Conservation (phyloP, 2,797 vertebrate genomes). For the Sebastes diploproa region DNA sequence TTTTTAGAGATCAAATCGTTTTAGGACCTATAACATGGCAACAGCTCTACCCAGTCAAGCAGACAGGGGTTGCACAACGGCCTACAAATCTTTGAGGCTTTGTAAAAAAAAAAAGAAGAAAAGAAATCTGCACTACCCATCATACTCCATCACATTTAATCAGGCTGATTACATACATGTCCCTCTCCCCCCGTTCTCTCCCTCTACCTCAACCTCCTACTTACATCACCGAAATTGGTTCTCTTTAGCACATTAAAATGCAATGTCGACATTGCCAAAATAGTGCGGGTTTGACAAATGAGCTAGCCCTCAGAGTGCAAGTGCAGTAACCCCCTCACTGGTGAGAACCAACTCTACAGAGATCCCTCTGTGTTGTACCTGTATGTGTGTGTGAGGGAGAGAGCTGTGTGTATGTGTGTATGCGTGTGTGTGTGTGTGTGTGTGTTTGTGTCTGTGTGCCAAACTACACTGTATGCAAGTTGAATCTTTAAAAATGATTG, state of each 20-base stretch:
- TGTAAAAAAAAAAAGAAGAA: conserved; percentile 27
- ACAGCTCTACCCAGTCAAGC: conserved; percentile 66
- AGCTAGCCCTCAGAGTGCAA: conserved; percentile 56
- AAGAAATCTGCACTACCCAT: conserved; percentile 74
- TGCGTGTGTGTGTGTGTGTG: conserved; percentile 42
- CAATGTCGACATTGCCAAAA: conserved; percentile 79
- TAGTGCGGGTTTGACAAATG: conserved; percentile 62
- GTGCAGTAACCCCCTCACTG: conserved; percentile 69
- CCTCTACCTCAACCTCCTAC: conserved; percentile 79
- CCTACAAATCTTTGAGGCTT: conserved; percentile 57
- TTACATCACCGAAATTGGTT: conserved; percentile 72
- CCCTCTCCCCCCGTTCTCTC: conserved; percentile 61
- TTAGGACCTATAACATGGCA: conserved; percentile 75
- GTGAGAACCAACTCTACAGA: conserved; percentile 61
- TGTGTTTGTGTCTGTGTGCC: conserved; percentile 65
- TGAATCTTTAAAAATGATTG: conserved; percentile 83
- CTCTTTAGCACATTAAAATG: conserved; percentile 78
- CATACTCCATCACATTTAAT: conserved; percentile 67
- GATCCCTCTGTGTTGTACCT: conserved; percentile 64
- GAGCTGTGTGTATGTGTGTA: conserved; percentile 41
- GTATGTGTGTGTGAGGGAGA: conserved; percentile 56
- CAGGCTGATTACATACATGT: conserved; percentile 67
- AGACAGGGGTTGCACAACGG: conserved; percentile 70
- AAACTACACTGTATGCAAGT: conserved; percentile 82
- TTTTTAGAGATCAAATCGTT: conserved; percentile 64